phyloP scores from a whole-genome alignment of 2,888 invertebrate genomes.

The Drosophila borborema region DNA sequence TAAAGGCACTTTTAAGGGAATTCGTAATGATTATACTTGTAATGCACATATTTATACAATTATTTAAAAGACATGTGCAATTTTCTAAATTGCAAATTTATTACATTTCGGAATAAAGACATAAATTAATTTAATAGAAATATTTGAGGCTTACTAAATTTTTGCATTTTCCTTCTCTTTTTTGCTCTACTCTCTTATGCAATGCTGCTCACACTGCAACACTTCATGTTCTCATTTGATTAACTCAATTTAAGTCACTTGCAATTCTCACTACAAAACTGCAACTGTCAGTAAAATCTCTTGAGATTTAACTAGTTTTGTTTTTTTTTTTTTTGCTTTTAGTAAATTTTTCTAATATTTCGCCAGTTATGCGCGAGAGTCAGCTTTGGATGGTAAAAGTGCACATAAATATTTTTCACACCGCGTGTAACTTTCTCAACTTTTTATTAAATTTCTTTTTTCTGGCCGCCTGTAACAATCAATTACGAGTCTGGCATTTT shows the following conservation, averaged over 20 bases:
- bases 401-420: constrained; percentile 64
- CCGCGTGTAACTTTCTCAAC: constrained; percentile 71
- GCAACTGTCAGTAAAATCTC: constrained; percentile 17
- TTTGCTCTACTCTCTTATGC: neutral
- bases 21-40: neutral
- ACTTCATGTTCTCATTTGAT: constrained; percentile 6
- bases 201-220: neutral
- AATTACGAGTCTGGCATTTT: constrained; percentile 69
- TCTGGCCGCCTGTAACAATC: constrained; percentile 62
- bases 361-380: constrained; percentile 18
- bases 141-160: neutral
- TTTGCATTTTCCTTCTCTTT: neutral
- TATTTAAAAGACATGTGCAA: too few species aligned
- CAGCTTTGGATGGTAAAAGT: constrained; percentile 14
- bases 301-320: constrained; percentile 16
- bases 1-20: neutral
- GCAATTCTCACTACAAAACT: neutral
- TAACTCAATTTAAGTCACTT: neutral
- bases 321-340: neutral
- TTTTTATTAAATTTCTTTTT: constrained; percentile 75
- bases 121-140: neutral
- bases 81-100: too few species aligned
- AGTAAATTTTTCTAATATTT: constrained; percentile 22
- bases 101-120: neutral
- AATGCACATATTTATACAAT: too few species aligned